A percentile compares a stretch with the other conserved stretches of the same genome.
Evolutionary conservation across 2,888 invertebrate species (phyloP).

Genomic region (Eretmocerus hayati): DNA sequence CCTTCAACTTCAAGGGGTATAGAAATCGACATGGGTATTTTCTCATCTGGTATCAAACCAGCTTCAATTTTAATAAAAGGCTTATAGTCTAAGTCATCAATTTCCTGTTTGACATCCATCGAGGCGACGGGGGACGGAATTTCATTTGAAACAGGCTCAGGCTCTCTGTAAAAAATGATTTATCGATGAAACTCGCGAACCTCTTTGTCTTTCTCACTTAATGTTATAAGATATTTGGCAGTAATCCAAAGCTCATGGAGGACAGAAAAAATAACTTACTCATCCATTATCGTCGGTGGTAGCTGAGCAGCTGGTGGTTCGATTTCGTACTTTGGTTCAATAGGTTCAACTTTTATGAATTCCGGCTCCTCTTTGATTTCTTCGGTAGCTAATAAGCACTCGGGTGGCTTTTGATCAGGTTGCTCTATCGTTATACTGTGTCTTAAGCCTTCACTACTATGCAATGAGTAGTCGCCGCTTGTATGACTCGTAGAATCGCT

Average conservation of each 20-base stretch:
- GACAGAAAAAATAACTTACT: constrained; percentile 14
- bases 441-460: constrained; percentile 36
- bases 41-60: constrained; percentile 2
- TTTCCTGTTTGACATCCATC: constrained; percentile 40
- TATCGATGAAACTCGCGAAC: no score
- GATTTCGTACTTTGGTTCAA: constrained; percentile 18
- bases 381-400: constrained; percentile 8
- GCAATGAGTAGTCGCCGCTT: constrained; percentile 36
- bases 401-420: constrained; percentile 28
- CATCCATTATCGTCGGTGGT: constrained; percentile 19
- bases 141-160: constrained; percentile 28
- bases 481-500: constrained; percentile 28
- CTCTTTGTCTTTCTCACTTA: neutral
- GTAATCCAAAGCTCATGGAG: no score
- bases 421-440: constrained; percentile 23
- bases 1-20: constrained; percentile 32
- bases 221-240: neutral
- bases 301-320: constrained; percentile 18
- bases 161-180: constrained; percentile 27
- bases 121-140: constrained; percentile 29
- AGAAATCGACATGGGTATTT: constrained; percentile 9
- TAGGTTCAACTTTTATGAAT: constrained; percentile 3
- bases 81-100: constrained; percentile 38
- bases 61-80: constrained; percentile 31
- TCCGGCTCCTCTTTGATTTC: constrained; percentile 33